Percentiles rank a stretch among this genome's conserved stretches.
Evolutionary conservation across 2,113 vertebrate species (phyloP).

Genomic region (Megaceryle torquata): DNA sequence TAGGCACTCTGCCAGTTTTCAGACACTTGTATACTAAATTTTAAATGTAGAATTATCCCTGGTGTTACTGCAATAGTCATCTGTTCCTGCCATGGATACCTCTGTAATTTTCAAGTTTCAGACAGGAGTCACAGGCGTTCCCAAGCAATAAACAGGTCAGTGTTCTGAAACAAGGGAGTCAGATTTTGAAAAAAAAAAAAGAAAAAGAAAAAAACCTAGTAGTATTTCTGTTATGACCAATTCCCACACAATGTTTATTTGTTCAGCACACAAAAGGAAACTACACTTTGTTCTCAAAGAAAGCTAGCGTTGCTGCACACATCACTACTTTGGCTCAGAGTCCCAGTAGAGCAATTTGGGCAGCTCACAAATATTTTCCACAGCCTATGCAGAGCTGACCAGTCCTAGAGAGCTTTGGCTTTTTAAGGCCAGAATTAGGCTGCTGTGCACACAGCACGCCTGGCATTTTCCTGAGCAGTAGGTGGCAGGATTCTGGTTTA

Average conservation of each 20-base stretch:
- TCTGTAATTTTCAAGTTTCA: not conserved
- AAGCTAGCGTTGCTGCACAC: not conserved
- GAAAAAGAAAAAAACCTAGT: not conserved
- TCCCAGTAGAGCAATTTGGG: not conserved
- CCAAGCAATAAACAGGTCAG: not conserved
- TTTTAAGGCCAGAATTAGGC: not conserved
- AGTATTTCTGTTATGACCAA: not conserved
- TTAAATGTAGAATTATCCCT: not conserved
- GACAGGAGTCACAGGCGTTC: not conserved
- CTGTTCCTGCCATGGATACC: not conserved
- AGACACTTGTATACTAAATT: not conserved
- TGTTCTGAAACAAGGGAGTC: not conserved
- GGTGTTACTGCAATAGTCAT: not conserved
- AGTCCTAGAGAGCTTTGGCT: not conserved
- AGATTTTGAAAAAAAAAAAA: not conserved
- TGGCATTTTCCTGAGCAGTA: not conserved
- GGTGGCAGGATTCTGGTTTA: not conserved
- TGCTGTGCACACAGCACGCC: rapidly evolving
- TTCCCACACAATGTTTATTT: slow-evolving; percentile 10
- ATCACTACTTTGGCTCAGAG: not conserved
- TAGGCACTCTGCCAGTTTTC: not conserved
- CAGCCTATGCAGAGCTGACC: not conserved
- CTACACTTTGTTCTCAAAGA: slow-evolving; percentile 4
- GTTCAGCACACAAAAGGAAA: not conserved
- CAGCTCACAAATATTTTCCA: not conserved